Conservation (phyloP, 2,797 vertebrate species). For the Okamejei kenojei region DNA sequence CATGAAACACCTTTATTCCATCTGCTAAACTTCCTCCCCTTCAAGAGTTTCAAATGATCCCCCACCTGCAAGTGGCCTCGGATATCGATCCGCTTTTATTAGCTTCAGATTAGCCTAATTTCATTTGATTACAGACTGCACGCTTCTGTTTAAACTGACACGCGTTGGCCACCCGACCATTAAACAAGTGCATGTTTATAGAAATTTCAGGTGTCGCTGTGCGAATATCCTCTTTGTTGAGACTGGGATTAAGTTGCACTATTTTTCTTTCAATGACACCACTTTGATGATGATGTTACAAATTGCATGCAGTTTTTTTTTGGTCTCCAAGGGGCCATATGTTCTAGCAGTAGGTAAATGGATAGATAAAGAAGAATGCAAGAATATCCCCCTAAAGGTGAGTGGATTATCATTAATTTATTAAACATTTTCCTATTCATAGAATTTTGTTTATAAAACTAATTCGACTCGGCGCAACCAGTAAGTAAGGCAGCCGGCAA, state of each 20-base stretch:
- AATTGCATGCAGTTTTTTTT: not conserved
- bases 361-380: not conserved
- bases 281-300: conserved; percentile 38
- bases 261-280: not conserved
- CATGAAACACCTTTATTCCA: conserved; percentile 55
- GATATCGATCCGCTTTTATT: conserved; percentile 42
- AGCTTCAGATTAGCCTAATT: conserved; percentile 55
- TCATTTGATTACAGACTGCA: conserved; percentile 55
- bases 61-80: conserved; percentile 45
- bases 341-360: conserved; percentile 20
- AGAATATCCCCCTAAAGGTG: not conserved
- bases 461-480: not conserved
- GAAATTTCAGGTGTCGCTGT: conserved; percentile 15
- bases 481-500: not conserved
- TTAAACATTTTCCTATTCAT: conserved; percentile 14
- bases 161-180: conserved; percentile 39
- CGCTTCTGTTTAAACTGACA: conserved; percentile 39
- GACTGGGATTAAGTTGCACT: not conserved
- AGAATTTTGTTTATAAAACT: not conserved
- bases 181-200: conserved; percentile 39
- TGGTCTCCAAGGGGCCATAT: not conserved
- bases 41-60: conserved; percentile 49
- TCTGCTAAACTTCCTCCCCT: conserved; percentile 57
- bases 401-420: conserved; percentile 36
- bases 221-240: not conserved